These are phyloP conservation scores for Galleria mellonella DNA, from an alignment of 1,140 invertebrate genomes.

Conservation along the genomic window DNA sequence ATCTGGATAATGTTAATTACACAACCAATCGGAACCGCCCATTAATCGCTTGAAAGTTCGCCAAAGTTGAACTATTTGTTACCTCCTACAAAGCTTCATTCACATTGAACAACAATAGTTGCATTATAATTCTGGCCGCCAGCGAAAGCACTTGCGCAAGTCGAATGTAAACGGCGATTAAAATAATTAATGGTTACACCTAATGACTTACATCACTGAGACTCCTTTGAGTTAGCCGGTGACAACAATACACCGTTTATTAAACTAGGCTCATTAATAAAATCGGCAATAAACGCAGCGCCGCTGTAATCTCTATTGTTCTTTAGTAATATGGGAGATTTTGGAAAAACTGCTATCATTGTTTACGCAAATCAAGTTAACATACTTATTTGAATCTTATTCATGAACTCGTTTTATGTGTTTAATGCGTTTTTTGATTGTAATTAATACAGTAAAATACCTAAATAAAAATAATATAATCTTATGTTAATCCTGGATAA, in stretches of 20 bases:
- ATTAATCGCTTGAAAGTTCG: background rate
- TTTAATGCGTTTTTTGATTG: no score
- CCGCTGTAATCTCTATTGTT: no score
- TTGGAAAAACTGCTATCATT: no score
- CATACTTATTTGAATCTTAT: no score
- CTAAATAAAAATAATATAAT: no score
- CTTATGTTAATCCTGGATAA: no score
- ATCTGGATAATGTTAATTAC: background rate
- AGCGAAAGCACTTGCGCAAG: constrained; percentile 59
- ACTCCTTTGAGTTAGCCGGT: constrained; percentile 15
- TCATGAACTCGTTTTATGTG: no score
- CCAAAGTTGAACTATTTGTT: constrained; percentile 35
- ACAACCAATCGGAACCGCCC: constrained; percentile 1
- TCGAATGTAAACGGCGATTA: constrained; percentile 42
- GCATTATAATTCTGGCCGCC: constrained; percentile 50
- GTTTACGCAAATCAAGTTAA: no score
- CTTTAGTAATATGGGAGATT: no score
- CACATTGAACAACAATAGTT: constrained; percentile 51
- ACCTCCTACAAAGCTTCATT: constrained; percentile 45
- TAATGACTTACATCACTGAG: constrained; percentile 49
- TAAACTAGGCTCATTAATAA: constrained; percentile 21
- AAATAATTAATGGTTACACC: constrained; percentile 59
- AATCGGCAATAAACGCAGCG: constrained; percentile 10
- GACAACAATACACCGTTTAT: constrained; percentile 18
- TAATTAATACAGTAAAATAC: no score